Conservation (phyloP, 2,888 invertebrate genomes). For the Drosophila neutralis region DNA sequence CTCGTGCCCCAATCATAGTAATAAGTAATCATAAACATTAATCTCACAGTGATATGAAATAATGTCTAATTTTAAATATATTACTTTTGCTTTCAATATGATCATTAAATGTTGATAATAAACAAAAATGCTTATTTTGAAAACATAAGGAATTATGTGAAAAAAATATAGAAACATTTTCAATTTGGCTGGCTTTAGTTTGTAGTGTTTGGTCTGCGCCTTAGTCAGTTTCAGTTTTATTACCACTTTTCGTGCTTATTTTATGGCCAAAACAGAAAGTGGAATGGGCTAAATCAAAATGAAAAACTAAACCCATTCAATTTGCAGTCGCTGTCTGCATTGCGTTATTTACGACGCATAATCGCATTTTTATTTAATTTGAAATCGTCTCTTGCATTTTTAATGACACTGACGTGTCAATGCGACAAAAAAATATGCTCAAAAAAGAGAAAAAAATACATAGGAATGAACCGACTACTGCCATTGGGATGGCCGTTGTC, state of each 20-base stretch:
- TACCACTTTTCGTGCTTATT: slow-evolving; percentile 5
- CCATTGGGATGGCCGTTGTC: slow-evolving; percentile 36
- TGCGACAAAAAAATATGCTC: slow-evolving; percentile 57
- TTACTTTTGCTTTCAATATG: neutral
- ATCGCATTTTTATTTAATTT: slow-evolving; percentile 78
- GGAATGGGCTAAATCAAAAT: slow-evolving; percentile 3
- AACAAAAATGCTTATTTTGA: neutral
- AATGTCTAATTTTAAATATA: neutral
- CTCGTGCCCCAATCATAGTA: no score
- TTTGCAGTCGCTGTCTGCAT: slow-evolving; percentile 53
- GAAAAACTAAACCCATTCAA: slow-evolving; percentile 35
- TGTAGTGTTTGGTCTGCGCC: neutral
- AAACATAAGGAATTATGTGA: neutral
- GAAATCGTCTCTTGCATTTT: slow-evolving; percentile 54
- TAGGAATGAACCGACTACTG: neutral
- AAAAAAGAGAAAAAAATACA: slow-evolving; percentile 18
- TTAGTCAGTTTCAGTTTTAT: slow-evolving; percentile 1
- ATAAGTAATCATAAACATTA: neutral
- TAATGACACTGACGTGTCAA: slow-evolving; percentile 75
- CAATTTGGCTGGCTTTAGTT: neutral
- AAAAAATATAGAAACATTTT: neutral
- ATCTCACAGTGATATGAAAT: neutral
- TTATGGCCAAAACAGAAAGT: slow-evolving; percentile 1
- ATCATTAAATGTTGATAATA: neutral
- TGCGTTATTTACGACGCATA: slow-evolving; percentile 70